Evolutionary conservation across 2,113 vertebrate genomes (phyloP), one percentile per base, ranked within the genome.

Genomic region (Nettapus auritus): DNA sequence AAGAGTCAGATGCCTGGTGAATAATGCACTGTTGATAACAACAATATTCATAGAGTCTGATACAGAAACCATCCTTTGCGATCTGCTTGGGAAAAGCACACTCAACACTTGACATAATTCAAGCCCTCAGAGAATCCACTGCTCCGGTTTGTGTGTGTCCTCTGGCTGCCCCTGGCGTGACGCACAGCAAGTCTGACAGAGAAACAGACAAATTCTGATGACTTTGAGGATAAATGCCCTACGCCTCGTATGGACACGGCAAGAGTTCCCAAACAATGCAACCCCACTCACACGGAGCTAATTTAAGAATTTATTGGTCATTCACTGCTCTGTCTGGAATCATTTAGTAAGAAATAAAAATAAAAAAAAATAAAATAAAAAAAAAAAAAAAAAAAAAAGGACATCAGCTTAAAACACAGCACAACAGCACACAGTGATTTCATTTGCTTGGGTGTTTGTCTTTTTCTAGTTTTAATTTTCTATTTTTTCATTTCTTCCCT

Each of bases 91-190:
- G 84, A 66, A 89, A 87, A 82, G 14, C 2, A 2, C 17, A 18
- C 55, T 82, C 53, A 79, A 79, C 5, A 6, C 36, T 84, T 78
- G 69, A 80, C 81, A 86, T 33, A 53, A 88, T 74, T 11, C 0
- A 5, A 86, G 10, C 38, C 69, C 77, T 76, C 48, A n/a, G 69
- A 86, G 57, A 89, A 73, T 84, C 81, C 69, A 79, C 36, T 44
- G n/a, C 86, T 92, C 62, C 3, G 0, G 34, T 92, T 64, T 88
- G 53, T 2, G 0, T 18, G 20, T 69, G 82, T 89, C 93, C 95
- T 84, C 92, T 96, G 86, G 88, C 93, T 96, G 86, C 80, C 82
- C 93, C 62, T 21, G 3, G 77, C 3, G 1, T 79, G 82, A 92
- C 5, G 0, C 53, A 82, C 55, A 73, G 55, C 50, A 93, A 75